Base-by-base conservation (phyloP, 2,113 vertebrate species). In the Notechis scutatus region DNA sequence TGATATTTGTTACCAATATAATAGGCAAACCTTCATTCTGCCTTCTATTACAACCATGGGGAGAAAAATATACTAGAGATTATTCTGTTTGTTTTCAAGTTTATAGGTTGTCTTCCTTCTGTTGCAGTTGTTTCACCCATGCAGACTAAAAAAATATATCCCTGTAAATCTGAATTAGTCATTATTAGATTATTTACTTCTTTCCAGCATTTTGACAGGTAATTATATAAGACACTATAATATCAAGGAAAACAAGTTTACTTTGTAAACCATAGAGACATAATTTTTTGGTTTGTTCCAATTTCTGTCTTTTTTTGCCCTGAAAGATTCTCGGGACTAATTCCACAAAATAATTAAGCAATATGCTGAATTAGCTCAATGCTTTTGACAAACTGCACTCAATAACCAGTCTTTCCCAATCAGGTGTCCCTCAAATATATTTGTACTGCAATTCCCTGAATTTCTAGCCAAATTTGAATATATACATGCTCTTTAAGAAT, bases 101-200 rank as follows among this genome's bases (percentile, higher is more conserved):
- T 57, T 55, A 42, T 39, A 3, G 47, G 24, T 39, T 26, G 18
- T 56, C 64, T 64, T n/a, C 59, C 54, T 0, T 81, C 8, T 55
- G 64, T 50, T 50, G 2, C 1, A 85, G 89, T 90, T 56, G 57
- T 89, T 89, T 85, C n/a, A 52, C 69, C 59, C 57, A 42, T 85
- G 86, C 56, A 55, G 5, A 14, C 55, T 5, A 50, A 85, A 88
- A 88, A 34, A 24, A 89, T 88, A 42, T 90, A 86, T 4, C 1
- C 59, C 86, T 21, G 86, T 88, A 94, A 50, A 85, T 91, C 88
- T 93, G 93, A 92, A 95, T 93, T 90, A 92, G 87, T 55, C 26
- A 93, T 94, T 95, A n/a, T n/a, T n/a, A n/a, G 93, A 93, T 96
- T 96, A 94, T 96, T 95, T 93, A 93, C 87, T 56, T 69, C 64